Base-by-base conservation (phyloP, 2,888 invertebrate species). In the Lomographa bimaculata region DNA sequence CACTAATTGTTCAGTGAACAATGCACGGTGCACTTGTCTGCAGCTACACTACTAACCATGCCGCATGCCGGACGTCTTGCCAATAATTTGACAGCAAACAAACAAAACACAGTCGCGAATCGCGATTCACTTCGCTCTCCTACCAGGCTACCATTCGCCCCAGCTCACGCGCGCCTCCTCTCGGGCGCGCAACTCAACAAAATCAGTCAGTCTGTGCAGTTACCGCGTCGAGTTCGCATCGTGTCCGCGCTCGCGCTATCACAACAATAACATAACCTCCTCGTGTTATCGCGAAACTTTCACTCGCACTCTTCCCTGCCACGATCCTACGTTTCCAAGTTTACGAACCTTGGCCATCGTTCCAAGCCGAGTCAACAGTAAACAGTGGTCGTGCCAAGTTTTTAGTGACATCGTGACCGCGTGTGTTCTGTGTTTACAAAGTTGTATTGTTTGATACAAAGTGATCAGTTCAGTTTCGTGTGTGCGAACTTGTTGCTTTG, bases 251-350 rank as follows among this genome's bases (percentile, higher is more conserved):
- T 51, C 52, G 30, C 39, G 34, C 50, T 47, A 57, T 61, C 64
- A 64, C 20, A 71, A 77, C 71, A 71, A 75, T 66, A 83, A 82
- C 76, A 81, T 82, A 84, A 82, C 81, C 81, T 82, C 57, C 54
- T 51, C 56, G 61, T 39, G 56, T 64, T 66, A 63, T 68, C 64
- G 68, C 53, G 57, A 49, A 77, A 80, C 76, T 80, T 81, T 79
- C 68, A 70, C 69, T 68, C 20, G 32, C 37, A 50, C 41, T 57
- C 44, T 48, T 52, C 18, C 21, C 11, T 23, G 28, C 35, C 35
- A 45, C 23, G 41, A 44, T 32, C 7, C 33, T 50, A 8, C n/a
- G n/a, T n/a, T n/a, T n/a, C n/a, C 26, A 26, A 8, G 36, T 33
- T 34, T 40, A 26, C 26, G 17, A 3, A 36, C 32, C 19, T 40